Conservation (phyloP, 2,888 invertebrate species). For the Yponomeuta sedellus region DNA sequence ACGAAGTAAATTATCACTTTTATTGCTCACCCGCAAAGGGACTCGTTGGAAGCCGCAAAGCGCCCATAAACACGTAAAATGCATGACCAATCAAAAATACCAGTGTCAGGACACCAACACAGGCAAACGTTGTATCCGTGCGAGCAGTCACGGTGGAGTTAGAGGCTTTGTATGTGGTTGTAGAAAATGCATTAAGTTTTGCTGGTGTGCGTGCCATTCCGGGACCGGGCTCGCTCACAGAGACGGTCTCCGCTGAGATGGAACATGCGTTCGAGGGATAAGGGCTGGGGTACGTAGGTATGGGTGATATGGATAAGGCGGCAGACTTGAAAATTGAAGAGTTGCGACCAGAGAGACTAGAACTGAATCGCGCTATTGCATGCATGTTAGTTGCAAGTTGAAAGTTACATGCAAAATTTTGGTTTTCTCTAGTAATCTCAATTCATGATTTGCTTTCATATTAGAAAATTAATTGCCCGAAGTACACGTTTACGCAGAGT, state of each 20-base stretch:
- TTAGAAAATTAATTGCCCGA: no score
- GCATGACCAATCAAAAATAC: slow-evolving; percentile 77
- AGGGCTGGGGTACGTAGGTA: slow-evolving; percentile 59
- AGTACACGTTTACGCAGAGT: no score
- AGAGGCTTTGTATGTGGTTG: slow-evolving; percentile 30
- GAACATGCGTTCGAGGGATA: slow-evolving; percentile 73
- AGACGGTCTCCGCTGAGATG: slow-evolving; percentile 54
- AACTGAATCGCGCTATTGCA: no score
- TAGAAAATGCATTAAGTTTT: slow-evolving; percentile 47
- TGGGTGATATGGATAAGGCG: slow-evolving; percentile 41
- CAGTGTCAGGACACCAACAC: slow-evolving; percentile 67
- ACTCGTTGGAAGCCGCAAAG: slow-evolving; percentile 35
- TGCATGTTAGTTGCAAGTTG: no score
- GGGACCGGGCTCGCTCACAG: slow-evolving; percentile 42
- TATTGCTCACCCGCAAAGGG: slow-evolving; percentile 59
- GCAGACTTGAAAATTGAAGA: not conserved
- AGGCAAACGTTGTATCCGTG: slow-evolving; percentile 10
- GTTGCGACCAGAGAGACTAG: not conserved
- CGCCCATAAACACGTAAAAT: slow-evolving; percentile 72
- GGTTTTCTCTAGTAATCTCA: no score
- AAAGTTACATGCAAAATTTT: no score
- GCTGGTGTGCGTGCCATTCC: slow-evolving; percentile 28
- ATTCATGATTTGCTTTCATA: no score
- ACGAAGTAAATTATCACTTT: slow-evolving; percentile 64
- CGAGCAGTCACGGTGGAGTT: slow-evolving; percentile 10